Evolutionary conservation across 2,113 vertebrate genomes (phyloP), one percentile per base, ranked within the genome.

Genomic region (Gulo gulo): DNA sequence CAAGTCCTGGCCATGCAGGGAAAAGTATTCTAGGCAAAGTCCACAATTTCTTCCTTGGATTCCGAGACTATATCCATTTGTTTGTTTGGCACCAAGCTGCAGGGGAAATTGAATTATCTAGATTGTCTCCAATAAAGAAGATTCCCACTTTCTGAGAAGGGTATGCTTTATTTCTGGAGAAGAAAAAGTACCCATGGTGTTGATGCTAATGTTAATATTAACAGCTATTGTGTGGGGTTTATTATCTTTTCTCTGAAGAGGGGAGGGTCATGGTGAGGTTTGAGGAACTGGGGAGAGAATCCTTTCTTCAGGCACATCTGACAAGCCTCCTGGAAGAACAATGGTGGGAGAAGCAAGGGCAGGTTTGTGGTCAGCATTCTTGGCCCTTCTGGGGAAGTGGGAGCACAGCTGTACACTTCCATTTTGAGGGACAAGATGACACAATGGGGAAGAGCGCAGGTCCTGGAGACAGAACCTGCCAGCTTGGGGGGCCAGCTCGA

Each of bases 21-120:
- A 63, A 84, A 97, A 95, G 10, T 52, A n/a, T 95, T 95, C 7
- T 34, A 78, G 39, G 50, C 82, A 91, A 88, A 96, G 23, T 29
- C 63, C 95, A 42, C 50, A 31, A 4, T 69, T 94, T 78, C 39
- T 95, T 71, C 26, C 59, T 91, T 15, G 29, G 24, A 45, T 94
- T 52, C 34, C 1, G 31, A 93, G 21, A 82, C 39, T 59, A 4
- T 81, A 81, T 42, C 21, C 2, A 39, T 76, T 74, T 93, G 13
- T 96, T 79, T 91, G 34, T 69, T 87, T 95, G 84, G n/a, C 63
- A 96, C 31, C 59, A 87, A 63, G 34, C 34, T 71, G 31, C 11
- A 39, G 36, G 57, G 3, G n/a, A 78, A 67, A 76, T 69, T 65
- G 65, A 50, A 39, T 87, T 42, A 81, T 74, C 47, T 83, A 76